Evolutionary conservation across 2,113 vertebrate genomes (phyloP), one percentile per base, ranked within the genome.

Genomic region (Pteronura brasiliensis): DNA sequence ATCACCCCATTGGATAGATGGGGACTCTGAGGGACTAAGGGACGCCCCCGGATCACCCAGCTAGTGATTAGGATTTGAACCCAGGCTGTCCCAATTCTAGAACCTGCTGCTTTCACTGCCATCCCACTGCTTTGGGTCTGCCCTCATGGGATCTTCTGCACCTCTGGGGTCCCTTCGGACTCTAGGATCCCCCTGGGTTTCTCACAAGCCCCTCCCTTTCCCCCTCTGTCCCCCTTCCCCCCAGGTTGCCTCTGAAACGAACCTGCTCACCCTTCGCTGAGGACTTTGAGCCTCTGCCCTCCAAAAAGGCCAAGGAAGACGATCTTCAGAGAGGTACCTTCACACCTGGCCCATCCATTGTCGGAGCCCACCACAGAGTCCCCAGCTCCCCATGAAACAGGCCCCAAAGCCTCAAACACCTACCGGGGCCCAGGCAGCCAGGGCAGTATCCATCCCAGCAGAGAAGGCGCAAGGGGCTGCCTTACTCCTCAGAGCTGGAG

Each of bases 291-390:
- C 97, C 98, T 0, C 94, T 99, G 8, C 98, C 99, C 6, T 97
- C 98, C 85, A 99, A 99, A 95, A 99, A 99, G 91, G 82, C 97
- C 79, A 99, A 99, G 82, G 99, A 97, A 65, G 99, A 99, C 1
- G 99, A 99, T 86, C 98, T 99, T 9, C 99, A 99, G 97, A 99
- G 99, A 99, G 99, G 99, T 99, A 96, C 15, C 20, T 0, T 0
- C 31, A 27, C 9, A 15, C 29, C n/a, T 29, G 4, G 25, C 29
- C 34, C 0, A 0, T 8, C 7, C 3, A 25, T 20, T 34, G 31
- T 36, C 74, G 3, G 55, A 91, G 6, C 34, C 34, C 49, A 31
- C 4, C 12, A 5, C 14, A 10, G 14, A 61, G 18, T 34, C 18
- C 29, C 72, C 27, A 36, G 10, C 87, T 4, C 29, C 34, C 72